These are phyloP conservation scores for Cephonodes hylas DNA, from an alignment of 2,888 invertebrate genomes.

Conservation along the genomic window DNA sequence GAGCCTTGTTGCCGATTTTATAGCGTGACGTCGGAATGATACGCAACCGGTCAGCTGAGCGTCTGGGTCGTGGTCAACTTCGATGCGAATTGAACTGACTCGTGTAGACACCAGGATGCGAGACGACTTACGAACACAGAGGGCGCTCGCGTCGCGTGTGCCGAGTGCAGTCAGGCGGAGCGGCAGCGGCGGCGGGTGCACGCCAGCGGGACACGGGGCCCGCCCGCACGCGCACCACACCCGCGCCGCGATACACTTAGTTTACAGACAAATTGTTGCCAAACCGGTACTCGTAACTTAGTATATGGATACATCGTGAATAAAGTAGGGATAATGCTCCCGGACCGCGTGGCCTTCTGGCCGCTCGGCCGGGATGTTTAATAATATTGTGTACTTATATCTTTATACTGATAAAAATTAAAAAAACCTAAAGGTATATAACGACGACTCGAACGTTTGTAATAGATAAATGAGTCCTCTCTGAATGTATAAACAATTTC, in stretches of 20 bases:
- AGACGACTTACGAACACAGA: conserved; percentile 11
- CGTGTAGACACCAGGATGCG: neutral
- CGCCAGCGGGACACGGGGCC: conserved; percentile 22
- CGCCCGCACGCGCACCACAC: conserved; percentile 18
- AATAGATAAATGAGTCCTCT: conserved; percentile 74
- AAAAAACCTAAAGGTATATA: conserved; percentile 67
- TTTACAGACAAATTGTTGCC: conserved; percentile 75
- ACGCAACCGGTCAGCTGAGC: neutral
- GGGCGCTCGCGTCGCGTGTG: conserved; percentile 32
- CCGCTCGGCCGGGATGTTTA: conserved; percentile 43
- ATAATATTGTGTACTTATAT: conserved; percentile 69
- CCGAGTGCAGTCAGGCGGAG: conserved; percentile 20
- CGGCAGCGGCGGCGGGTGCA: conserved; percentile 22
- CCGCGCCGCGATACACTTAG: conserved; percentile 52
- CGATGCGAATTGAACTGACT: neutral
- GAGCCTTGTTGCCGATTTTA: neutral
- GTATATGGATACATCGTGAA: conserved; percentile 70
- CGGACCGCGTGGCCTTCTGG: conserved; percentile 37
- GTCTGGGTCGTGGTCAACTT: neutral
- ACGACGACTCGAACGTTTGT: conserved; percentile 72
- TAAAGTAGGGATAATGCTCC: conserved; percentile 66
- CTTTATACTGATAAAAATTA: conserved; percentile 73
- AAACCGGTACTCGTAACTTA: conserved; percentile 76
- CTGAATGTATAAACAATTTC: conserved; percentile 79
- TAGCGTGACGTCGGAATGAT: neutral